Percentiles rank a stretch among this genome's conserved stretches.
phyloP scores from a whole-genome alignment of 1,140 invertebrate genomes.

The Hylaeus anthracinus region DNA sequence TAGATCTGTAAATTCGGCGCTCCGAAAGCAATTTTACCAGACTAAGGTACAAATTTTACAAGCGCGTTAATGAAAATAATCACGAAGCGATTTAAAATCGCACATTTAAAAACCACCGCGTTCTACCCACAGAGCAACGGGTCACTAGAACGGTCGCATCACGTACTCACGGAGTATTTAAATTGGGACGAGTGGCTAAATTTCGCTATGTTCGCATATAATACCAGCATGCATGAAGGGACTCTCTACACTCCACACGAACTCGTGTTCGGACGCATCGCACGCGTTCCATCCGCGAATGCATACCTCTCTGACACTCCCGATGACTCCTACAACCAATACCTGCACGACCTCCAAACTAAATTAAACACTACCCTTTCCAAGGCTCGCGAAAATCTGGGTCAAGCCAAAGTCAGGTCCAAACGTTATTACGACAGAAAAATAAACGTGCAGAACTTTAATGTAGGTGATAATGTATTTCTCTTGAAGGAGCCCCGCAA shows the following conservation, averaged over 20 bases:
- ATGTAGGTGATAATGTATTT: not conserved
- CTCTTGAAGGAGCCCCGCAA: not conserved
- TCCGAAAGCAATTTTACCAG: not conserved
- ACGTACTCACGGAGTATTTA: not conserved
- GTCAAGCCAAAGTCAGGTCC: not conserved
- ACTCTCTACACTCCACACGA: not conserved
- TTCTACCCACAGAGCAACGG: conserved; percentile 1
- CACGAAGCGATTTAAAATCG: not conserved
- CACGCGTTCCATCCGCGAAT: too few relatives aligned
- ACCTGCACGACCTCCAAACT: not conserved
- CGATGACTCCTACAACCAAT: not conserved
- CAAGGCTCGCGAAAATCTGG: not conserved
- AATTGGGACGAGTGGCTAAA: not conserved
- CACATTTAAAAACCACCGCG: not conserved
- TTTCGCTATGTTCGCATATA: not conserved
- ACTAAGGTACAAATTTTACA: not conserved
- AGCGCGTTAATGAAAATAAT: not conserved
- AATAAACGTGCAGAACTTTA: not conserved
- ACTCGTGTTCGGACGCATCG: not conserved
- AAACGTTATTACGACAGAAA: not conserved
- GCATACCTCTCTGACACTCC: not conserved
- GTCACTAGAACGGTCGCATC: not conserved
- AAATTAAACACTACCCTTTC: not conserved
- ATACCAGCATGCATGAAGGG: not conserved
- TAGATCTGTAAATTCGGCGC: not conserved